Evolutionary conservation across 2,113 vertebrate genomes (phyloP).

Genomic region (Hippolais icterina): DNA sequence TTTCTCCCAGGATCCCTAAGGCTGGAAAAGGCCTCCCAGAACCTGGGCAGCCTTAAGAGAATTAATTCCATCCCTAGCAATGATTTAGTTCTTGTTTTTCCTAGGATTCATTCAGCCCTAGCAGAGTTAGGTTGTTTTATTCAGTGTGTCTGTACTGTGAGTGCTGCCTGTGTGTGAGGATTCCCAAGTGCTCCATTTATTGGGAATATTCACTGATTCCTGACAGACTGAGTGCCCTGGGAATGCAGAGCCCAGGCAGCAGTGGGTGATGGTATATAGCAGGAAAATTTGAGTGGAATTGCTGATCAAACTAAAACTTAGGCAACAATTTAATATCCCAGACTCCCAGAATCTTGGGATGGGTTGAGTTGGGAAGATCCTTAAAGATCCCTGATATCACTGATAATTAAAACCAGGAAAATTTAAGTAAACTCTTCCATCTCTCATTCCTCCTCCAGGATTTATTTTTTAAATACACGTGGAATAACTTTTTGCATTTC

Average conservation of each 20-base stretch:
- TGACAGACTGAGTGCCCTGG: neutral
- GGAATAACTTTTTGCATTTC: slow-evolving; percentile 99
- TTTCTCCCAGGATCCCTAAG: neutral
- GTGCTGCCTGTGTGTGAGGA: neutral
- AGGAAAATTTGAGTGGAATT: neutral
- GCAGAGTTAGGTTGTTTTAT: neutral
- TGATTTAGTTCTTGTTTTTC: neutral
- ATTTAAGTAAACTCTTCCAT: accelerated
- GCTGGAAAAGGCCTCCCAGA: neutral
- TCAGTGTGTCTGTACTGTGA: neutral
- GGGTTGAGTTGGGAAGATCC: neutral
- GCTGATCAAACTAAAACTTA: neutral
- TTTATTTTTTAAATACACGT: slow-evolving; percentile 96
- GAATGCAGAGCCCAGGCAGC: neutral
- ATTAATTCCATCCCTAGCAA: neutral
- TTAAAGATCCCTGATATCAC: accelerated
- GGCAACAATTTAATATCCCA: neutral
- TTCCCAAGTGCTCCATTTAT: neutral
- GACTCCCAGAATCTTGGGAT: neutral
- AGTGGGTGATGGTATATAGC: accelerated
- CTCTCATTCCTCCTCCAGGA: slow-evolving; percentile 74
- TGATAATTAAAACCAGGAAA: accelerated
- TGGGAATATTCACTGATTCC: neutral
- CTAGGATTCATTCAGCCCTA: neutral
- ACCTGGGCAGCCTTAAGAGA: neutral